Percentiles rank a stretch among this genome's conserved stretches.
Conservation (phyloP, 2,888 invertebrate species). For the Sminthurinus aureus region DNA sequence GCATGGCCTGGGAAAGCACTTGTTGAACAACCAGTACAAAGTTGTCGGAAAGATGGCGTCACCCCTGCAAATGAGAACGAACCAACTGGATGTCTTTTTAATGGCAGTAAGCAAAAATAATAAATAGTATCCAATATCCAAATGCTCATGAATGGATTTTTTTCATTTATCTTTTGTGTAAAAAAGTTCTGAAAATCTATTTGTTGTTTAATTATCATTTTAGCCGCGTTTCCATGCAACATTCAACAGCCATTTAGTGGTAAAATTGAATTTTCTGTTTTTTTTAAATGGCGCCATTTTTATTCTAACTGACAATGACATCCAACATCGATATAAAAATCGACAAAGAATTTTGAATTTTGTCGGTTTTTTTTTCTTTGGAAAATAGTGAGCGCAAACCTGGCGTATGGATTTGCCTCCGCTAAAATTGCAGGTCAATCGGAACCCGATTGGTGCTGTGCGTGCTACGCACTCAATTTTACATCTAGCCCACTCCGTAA, state of each 20-base stretch:
- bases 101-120: neutral
- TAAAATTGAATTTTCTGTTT: neutral
- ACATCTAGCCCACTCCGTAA: conserved; percentile 42
- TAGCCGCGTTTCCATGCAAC: neutral
- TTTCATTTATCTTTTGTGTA: neutral
- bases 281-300: no score
- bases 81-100: neutral
- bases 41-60: neutral
- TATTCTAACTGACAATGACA: no score
- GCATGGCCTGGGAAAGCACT: neutral
- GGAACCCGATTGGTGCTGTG: conserved; percentile 46
- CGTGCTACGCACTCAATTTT: conserved; percentile 47
- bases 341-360: no score
- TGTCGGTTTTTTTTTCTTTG: no score
- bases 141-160: neutral
- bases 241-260: neutral
- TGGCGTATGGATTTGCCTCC: neutral
- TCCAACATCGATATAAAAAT: no score
- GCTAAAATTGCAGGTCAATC: conserved; percentile 15
- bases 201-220: neutral
- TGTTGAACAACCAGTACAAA: neutral
- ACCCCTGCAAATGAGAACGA: neutral
- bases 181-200: neutral
- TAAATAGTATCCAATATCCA: neutral
- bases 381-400: no score